Conservation (phyloP, 2,888 invertebrate species). For the Hydroisotoma schaefferi region DNA sequence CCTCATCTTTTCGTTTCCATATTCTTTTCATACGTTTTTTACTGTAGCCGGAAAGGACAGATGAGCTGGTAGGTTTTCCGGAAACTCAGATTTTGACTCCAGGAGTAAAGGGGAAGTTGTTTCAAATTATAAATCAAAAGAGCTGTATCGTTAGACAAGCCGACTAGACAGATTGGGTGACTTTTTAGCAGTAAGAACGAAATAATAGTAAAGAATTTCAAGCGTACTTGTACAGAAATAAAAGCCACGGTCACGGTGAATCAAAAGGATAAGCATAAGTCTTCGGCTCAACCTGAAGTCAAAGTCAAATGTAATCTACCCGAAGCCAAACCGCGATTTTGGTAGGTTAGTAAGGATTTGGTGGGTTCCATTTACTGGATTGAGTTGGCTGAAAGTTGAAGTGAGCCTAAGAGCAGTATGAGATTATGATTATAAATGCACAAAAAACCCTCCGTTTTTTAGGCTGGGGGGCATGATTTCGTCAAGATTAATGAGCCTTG, state of each 20-base stretch:
- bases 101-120: neutral
- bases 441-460: conserved; percentile 5
- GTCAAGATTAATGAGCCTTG: conserved; percentile 43
- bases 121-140: conserved; percentile 20
- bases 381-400: neutral
- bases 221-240: no score
- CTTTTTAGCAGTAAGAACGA: neutral
- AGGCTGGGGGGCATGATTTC: conserved; percentile 23
- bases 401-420: conserved; percentile 12
- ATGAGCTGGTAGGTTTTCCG: neutral
- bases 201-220: no score
- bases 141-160: conserved; percentile 2
- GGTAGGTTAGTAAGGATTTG: no score
- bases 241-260: no score
- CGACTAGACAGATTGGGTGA: neutral
- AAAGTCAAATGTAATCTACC: no score
- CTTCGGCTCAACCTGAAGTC: no score
- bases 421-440: conserved; percentile 14
- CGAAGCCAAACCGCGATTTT: no score
- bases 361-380: neutral
- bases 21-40: no score
- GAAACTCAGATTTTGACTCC: neutral
- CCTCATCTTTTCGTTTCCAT: no score
- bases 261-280: no score
- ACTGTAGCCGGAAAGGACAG: no score